Conservation (phyloP, 2,888 invertebrate genomes). For the Sympetrum striolatum region DNA sequence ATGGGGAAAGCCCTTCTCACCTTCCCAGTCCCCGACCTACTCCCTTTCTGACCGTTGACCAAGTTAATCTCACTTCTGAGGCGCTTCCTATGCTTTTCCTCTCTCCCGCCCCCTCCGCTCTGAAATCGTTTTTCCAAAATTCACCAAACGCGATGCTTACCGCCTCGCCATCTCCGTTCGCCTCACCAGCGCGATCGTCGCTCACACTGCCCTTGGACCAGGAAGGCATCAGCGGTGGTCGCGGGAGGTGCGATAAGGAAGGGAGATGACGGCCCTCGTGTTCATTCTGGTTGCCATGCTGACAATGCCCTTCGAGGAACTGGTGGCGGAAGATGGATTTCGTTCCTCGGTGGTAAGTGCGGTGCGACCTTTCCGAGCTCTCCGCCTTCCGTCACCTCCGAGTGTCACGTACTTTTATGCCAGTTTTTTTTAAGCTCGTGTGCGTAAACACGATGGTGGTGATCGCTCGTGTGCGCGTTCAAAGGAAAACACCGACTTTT, state of each 20-base stretch:
- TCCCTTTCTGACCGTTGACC: neutral
- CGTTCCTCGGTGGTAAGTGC: neutral
- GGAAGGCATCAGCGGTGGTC: neutral
- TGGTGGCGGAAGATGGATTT: neutral
- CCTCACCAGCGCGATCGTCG: neutral
- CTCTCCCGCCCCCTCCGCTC: neutral
- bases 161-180: no score
- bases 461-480: no score
- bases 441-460: no score
- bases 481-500: no score
- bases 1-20: neutral
- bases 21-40: conserved; percentile 12
- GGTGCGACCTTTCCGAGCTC: neutral
- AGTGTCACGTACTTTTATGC: no score
- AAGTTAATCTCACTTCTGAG: neutral
- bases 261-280: neutral
- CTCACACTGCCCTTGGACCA: no score
- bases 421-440: no score
- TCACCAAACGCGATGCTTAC: neutral
- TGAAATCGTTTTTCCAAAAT: neutral
- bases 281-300: neutral
- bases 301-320: neutral
- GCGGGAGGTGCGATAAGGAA: neutral
- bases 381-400: no score
- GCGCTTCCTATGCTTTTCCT: neutral